Evolutionary conservation across 2,113 vertebrate genomes (phyloP).

Genomic region (Morphnarchus princeps): DNA sequence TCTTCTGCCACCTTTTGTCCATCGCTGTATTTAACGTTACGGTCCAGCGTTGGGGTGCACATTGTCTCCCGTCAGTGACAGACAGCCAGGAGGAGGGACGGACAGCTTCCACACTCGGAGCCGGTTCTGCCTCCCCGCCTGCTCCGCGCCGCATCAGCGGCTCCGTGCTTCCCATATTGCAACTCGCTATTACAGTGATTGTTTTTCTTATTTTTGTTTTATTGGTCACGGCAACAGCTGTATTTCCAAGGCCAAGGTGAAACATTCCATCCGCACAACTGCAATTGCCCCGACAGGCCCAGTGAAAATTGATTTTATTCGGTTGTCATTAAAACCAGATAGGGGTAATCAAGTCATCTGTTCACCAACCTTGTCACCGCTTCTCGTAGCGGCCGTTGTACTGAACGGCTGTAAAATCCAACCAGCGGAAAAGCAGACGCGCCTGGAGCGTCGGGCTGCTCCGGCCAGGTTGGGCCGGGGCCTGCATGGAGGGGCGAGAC

Average conservation of each 20-base stretch:
- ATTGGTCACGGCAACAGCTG: neutral
- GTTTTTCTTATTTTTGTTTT: conserved; percentile 12
- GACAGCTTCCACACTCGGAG: neutral
- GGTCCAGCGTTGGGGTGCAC: neutral
- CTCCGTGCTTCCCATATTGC: neutral
- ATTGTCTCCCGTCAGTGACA: neutral
- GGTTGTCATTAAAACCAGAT: neutral
- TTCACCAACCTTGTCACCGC: neutral
- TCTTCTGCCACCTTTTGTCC: neutral
- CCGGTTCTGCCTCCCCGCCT: accelerated
- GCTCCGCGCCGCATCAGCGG: neutral
- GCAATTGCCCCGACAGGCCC: neutral
- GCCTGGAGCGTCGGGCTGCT: neutral
- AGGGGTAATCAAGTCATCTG: neutral
- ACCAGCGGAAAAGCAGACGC: neutral
- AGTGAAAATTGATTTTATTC: conserved; percentile 5
- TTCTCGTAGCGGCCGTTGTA: neutral
- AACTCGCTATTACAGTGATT: neutral
- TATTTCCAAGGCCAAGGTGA: neutral
- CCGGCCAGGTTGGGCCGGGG: neutral
- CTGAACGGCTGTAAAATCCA: neutral
- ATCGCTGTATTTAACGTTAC: neutral
- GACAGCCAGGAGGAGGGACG: neutral
- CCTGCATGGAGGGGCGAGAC: neutral
- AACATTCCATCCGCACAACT: neutral